Evolutionary conservation across 2,797 vertebrate genomes (phyloP).

Genomic region (Loriculus beryllinus): DNA sequence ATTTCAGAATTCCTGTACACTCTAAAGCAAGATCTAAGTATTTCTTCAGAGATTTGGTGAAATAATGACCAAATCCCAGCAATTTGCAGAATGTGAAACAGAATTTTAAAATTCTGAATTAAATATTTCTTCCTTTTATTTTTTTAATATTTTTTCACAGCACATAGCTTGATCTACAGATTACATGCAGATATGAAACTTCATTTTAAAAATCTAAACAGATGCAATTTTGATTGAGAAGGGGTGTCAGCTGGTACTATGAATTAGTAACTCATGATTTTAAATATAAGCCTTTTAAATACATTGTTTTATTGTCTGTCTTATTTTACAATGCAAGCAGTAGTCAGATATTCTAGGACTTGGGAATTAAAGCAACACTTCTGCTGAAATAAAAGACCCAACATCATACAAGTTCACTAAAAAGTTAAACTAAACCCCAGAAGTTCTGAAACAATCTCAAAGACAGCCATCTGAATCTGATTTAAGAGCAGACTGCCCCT

Average conservation of each 20-base stretch:
- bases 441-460: not conserved
- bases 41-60: not conserved
- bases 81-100: not conserved
- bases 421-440: not conserved
- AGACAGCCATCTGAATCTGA: not conserved
- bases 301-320: not conserved
- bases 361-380: not conserved
- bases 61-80: not conserved
- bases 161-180: not conserved
- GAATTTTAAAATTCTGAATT: not conserved
- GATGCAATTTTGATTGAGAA: not conserved
- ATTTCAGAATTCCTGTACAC: not conserved
- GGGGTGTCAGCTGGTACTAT: not conserved
- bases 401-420: not conserved
- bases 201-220: not conserved
- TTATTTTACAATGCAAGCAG: not conserved
- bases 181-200: not conserved
- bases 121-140: not conserved
- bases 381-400: not conserved
- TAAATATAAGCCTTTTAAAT: not conserved
- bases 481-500: not conserved
- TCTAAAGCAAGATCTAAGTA: not conserved
- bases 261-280: not conserved
- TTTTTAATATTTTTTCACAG: not conserved
- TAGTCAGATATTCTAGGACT: not conserved